Evolutionary conservation across 2,797 vertebrate species (phyloP).

Genomic region (Danio albolineatus): DNA sequence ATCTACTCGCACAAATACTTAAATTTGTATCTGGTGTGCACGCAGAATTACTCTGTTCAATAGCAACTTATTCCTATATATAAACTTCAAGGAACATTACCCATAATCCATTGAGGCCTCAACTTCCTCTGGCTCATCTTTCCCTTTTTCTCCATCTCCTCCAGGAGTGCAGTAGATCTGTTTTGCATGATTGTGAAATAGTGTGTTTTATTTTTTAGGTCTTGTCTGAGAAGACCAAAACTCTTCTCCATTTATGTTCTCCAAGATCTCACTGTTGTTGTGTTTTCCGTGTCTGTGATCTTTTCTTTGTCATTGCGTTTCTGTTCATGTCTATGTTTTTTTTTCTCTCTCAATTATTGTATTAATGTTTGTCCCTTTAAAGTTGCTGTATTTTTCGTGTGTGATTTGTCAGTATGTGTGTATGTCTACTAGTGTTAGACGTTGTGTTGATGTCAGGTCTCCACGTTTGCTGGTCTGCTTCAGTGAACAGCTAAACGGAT

Average conservation of each 20-base stretch:
- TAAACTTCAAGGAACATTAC: not conserved
- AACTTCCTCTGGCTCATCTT: slow-evolving; percentile 8
- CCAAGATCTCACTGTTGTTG: slow-evolving; percentile 9
- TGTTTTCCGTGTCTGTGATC: not conserved
- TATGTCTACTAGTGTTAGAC: slow-evolving; percentile 15
- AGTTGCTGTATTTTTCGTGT: slow-evolving; percentile 9
- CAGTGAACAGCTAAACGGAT: slow-evolving; percentile 50
- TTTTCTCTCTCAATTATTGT: slow-evolving; percentile 4
- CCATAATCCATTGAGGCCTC: slow-evolving; percentile 10
- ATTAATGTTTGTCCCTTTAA: slow-evolving; percentile 31
- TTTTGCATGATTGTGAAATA: slow-evolving; percentile 71
- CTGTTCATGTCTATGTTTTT: slow-evolving; percentile 17
- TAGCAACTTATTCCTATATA: not conserved
- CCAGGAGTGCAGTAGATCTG: slow-evolving; percentile 80
- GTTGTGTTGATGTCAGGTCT: slow-evolving; percentile 21
- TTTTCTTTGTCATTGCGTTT: slow-evolving; percentile 8
- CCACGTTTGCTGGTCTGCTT: slow-evolving; percentile 35
- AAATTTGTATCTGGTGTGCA: no score
- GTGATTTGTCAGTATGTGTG: slow-evolving; percentile 16
- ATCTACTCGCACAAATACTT: no score
- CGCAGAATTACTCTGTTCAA: not conserved
- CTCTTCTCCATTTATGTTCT: slow-evolving; percentile 2
- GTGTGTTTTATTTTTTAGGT: slow-evolving; percentile 26
- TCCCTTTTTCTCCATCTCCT: slow-evolving; percentile 3
- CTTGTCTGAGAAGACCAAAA: not conserved